These are phyloP conservation scores for Zonitis immaculata DNA, from an alignment of 2,888 invertebrate genomes.

Conservation along the genomic window DNA sequence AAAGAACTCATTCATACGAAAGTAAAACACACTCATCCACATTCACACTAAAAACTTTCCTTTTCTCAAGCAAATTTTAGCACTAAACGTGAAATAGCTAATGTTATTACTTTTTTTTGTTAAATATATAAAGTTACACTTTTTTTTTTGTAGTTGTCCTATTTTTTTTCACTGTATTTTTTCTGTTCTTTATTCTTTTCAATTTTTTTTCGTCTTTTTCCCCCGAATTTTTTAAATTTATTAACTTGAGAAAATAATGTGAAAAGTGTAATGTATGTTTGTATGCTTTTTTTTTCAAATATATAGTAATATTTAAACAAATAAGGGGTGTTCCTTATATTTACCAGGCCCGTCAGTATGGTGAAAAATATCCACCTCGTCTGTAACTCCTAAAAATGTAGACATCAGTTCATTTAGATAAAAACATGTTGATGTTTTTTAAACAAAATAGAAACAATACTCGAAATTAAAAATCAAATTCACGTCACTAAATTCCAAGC, in stretches of 20 bases:
- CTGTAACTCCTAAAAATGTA: conserved; percentile 64
- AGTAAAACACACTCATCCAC: neutral
- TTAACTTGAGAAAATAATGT: conserved; percentile 14
- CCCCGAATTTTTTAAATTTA: conserved; percentile 20
- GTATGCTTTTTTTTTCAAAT: neutral
- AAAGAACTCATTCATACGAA: conserved; percentile 1
- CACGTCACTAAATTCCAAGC: neutral
- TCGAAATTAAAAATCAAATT: conserved; percentile 23
- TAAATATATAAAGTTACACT: neutral
- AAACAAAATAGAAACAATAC: conserved; percentile 38
- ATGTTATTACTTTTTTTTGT: neutral
- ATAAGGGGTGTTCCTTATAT: conserved; percentile 37
- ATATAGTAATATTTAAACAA: conserved; percentile 29
- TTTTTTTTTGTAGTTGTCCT: conserved; percentile 6
- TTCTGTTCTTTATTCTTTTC: conserved; percentile 18
- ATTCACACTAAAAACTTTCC: neutral
- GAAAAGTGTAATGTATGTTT: conserved; percentile 19
- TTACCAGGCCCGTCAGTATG: conserved; percentile 55
- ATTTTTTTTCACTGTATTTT: conserved; percentile 19
- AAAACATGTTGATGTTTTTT: conserved; percentile 12
- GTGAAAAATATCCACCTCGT: conserved; percentile 64
- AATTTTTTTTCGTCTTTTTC: conserved; percentile 23
- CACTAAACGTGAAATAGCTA: neutral
- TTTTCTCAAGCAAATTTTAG: neutral
- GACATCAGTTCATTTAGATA: conserved; percentile 41